phyloP scores from a whole-genome alignment of 1,140 invertebrate genomes.

The Rhagoletis zephyria region DNA sequence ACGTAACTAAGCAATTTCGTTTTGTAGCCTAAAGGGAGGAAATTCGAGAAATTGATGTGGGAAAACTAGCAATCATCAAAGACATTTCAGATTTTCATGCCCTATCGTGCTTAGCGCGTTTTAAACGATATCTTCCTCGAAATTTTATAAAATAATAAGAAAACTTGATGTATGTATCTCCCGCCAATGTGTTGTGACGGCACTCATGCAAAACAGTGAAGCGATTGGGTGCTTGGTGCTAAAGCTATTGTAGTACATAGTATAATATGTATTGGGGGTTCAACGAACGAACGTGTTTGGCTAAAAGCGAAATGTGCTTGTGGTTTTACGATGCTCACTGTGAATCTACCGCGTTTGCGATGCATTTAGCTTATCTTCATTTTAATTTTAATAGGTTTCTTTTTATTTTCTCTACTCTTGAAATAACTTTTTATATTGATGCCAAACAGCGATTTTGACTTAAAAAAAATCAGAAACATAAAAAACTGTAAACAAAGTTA shows the following conservation, averaged over 20 bases:
- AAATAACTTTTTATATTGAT: not conserved
- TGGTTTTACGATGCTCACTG: not conserved
- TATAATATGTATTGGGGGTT: not conserved
- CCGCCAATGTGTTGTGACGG: not conserved
- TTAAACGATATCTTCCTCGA: constrained; percentile 27
- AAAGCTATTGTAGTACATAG: not conserved
- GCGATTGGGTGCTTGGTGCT: not conserved
- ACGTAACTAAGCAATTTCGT: not conserved
- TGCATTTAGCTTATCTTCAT: constrained; percentile 33
- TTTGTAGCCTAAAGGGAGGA: constrained; percentile 13
- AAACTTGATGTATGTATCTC: not conserved
- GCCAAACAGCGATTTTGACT: not conserved
- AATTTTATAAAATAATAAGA: constrained; percentile 2
- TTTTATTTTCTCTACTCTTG: not conserved
- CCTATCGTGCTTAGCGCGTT: not conserved
- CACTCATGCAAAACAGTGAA: constrained; percentile 1
- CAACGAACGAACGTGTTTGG: constrained; percentile 36
- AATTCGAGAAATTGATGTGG: constrained; percentile 34
- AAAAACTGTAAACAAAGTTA: not conserved
- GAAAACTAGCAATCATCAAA: not conserved
- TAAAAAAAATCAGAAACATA: not conserved
- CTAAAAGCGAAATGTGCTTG: constrained; percentile 1
- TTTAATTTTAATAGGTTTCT: constrained; percentile 7
- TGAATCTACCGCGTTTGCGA: not conserved
- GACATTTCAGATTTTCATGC: not conserved